A percentile compares a stretch with the other conserved stretches of the same genome.
Evolutionary conservation across 2,113 vertebrate genomes (phyloP).

Genomic region (Podocnemis expansa): DNA sequence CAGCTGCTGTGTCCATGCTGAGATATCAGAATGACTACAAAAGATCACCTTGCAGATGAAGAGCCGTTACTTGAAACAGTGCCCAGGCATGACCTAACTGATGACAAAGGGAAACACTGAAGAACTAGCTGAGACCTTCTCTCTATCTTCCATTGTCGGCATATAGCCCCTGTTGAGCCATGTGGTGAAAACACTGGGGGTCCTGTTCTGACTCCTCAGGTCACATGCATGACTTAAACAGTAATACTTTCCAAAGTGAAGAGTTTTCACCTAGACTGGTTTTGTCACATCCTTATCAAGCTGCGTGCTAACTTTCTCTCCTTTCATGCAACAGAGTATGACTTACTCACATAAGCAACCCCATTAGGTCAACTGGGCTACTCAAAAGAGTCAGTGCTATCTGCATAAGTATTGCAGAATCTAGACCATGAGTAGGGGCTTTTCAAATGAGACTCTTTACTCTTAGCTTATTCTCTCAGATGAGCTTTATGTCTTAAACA

Average conservation of each 20-base stretch:
- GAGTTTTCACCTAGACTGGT: constrained; percentile 12
- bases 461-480: constrained; percentile 47
- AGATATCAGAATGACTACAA: neutral
- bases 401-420: constrained; percentile 29
- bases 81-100: neutral
- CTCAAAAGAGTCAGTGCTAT: constrained; percentile 38
- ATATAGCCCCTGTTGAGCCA: neutral
- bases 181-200: neutral
- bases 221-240: neutral
- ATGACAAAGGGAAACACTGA: neutral
- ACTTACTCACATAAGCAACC: constrained; percentile 24
- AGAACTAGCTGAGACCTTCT: neutral
- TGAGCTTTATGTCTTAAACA: constrained; percentile 65
- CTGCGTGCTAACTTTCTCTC: too few relatives aligned
- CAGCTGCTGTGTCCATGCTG: neutral
- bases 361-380: constrained; percentile 16
- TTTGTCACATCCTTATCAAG: neutral
- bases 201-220: neutral
- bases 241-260: constrained; percentile 6
- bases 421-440: constrained; percentile 17
- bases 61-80: neutral
- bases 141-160: neutral
- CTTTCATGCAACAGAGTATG: neutral
- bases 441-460: constrained; percentile 44
- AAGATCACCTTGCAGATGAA: neutral